Conservation (phyloP, 2,113 vertebrate genomes). For the Myxocyprinus asiaticus region DNA sequence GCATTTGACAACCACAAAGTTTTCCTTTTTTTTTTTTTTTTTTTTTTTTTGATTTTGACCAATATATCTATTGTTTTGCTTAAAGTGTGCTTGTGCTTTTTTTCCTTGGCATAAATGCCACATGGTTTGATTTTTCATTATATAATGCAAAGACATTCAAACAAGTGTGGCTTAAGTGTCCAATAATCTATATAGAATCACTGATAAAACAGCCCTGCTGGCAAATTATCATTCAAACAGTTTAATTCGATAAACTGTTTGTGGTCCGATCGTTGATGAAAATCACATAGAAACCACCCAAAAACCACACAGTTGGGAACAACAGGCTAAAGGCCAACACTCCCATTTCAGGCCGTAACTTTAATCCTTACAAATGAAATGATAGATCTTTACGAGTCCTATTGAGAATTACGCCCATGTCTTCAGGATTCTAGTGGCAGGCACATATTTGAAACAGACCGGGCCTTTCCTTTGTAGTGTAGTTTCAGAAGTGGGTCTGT, state of each 20-base stretch:
- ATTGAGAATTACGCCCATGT: conserved; percentile 49
- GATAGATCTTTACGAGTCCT: conserved; percentile 49
- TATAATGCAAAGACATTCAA: too few relatives aligned
- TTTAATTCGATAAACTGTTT: conserved; percentile 21
- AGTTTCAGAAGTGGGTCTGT: conserved; percentile 45
- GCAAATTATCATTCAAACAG: background rate
- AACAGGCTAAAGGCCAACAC: conserved; percentile 8
- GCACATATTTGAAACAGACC: conserved; percentile 57
- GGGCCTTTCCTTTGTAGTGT: conserved; percentile 40
- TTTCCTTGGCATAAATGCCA: too few relatives aligned
- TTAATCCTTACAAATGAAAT: conserved; percentile 48
- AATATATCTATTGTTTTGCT: too few relatives aligned
- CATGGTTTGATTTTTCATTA: too few relatives aligned
- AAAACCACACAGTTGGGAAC: conserved; percentile 10
- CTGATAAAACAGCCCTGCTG: background rate
- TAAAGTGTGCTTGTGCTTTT: too few relatives aligned
- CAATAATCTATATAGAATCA: too few relatives aligned
- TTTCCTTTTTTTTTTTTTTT: too few relatives aligned
- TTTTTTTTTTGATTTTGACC: too few relatives aligned
- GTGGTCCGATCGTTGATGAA: conserved; percentile 3
- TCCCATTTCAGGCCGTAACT: conserved; percentile 22
- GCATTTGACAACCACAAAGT: too few relatives aligned
- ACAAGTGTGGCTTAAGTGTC: too few relatives aligned
- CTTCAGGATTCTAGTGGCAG: conserved; percentile 40
- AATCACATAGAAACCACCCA: background rate